Conservation (phyloP, 2,888 invertebrate species). For the Aphodius sticticus region DNA sequence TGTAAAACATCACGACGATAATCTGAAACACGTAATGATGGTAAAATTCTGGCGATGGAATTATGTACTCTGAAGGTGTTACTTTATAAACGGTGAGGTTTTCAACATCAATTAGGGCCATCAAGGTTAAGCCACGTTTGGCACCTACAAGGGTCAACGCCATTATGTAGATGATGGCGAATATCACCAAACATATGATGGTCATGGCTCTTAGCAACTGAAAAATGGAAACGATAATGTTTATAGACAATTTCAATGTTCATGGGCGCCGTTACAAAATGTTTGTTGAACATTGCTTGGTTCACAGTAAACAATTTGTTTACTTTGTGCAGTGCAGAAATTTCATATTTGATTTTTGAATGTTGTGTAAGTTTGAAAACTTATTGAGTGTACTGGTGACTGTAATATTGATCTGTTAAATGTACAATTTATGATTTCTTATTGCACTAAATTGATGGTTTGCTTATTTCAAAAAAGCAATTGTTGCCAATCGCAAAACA, state of each 20-base stretch:
- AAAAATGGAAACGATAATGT: neutral
- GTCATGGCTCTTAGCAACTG: constrained; percentile 37
- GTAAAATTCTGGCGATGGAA: neutral
- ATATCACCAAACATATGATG: constrained; percentile 34
- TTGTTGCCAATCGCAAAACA: no score
- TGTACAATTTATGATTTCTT: no score
- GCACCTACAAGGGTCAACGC: constrained; percentile 36
- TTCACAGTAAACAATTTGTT: no score
- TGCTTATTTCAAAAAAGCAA: no score
- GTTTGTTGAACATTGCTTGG: neutral
- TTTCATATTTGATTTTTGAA: no score
- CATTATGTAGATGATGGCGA: constrained; percentile 37
- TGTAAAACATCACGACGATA: constrained; percentile 32
- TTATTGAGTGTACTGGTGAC: no score
- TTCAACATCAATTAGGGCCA: constrained; percentile 34
- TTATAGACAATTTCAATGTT: neutral
- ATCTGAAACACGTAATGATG: constrained; percentile 21
- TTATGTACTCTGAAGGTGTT: neutral
- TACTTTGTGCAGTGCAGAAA: no score
- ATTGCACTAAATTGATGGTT: no score
- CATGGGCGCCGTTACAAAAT: neutral
- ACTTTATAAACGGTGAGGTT: constrained; percentile 35
- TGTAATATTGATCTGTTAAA: no score
- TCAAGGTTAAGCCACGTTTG: constrained; percentile 32
- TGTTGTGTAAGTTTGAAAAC: no score